These are phyloP conservation scores for Taeniopygia guttata DNA, from an alignment of 2,797 vertebrate genomes.

Conservation along the genomic window DNA sequence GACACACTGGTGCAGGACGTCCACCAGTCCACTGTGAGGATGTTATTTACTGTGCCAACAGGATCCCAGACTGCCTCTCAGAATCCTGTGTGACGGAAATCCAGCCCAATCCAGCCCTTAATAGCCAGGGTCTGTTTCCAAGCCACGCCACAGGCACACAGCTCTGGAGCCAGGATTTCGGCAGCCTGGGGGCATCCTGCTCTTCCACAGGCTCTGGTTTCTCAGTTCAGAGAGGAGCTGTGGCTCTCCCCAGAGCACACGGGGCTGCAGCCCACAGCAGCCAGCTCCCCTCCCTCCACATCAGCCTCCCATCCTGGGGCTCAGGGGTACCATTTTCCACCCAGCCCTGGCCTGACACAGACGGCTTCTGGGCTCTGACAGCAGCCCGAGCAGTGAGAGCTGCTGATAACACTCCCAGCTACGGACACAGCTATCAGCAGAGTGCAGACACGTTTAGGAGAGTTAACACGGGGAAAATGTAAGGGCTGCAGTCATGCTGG, in stretches of 20 bases:
- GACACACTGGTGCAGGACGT: rapidly evolving
- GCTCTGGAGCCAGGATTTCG: rapidly evolving
- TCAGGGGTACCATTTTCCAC: rapidly evolving
- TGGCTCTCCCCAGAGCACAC: background rate
- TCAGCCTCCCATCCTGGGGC: rapidly evolving
- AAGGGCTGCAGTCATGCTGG: background rate
- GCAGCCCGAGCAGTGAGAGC: background rate
- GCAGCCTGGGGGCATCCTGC: rapidly evolving
- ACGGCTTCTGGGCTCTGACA: background rate
- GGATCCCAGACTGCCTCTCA: background rate
- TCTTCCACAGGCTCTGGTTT: rapidly evolving
- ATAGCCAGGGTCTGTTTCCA: background rate
- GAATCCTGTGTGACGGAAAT: rapidly evolving
- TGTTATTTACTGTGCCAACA: rapidly evolving
- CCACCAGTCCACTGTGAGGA: rapidly evolving
- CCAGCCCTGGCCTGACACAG: rapidly evolving
- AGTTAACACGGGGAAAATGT: rapidly evolving
- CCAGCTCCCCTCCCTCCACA: background rate
- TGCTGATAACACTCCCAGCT: background rate
- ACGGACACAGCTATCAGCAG: background rate
- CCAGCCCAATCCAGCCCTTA: background rate
- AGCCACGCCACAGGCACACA: rapidly evolving
- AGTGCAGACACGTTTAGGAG: background rate
- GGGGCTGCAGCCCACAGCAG: background rate
- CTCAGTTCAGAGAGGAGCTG: rapidly evolving